Percentiles rank a stretch among this genome's conserved stretches.
Evolutionary conservation across 92 coral and sea anemone species (phyloP).

Genomic region (Paragorgia papillata): DNA sequence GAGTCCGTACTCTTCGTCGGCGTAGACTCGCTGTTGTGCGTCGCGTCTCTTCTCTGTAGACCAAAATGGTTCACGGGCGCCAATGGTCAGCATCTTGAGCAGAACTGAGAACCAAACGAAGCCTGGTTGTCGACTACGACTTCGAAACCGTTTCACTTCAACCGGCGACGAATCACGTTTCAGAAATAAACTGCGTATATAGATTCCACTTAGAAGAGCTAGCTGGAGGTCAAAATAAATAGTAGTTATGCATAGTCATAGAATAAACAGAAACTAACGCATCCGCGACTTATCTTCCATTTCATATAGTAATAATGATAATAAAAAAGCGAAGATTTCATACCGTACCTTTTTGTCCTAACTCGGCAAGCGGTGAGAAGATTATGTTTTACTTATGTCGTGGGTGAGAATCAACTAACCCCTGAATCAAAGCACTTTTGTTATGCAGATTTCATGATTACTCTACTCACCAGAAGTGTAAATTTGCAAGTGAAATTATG

Average conservation of each 20-base stretch:
- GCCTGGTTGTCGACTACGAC: neutral
- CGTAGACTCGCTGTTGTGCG: conserved; percentile 1
- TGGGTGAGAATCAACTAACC: neutral
- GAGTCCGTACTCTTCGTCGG: neutral
- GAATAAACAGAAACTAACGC: neutral
- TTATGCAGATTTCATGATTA: conserved; percentile 34
- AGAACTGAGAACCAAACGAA: neutral
- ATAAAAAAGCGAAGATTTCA: too few relatives aligned
- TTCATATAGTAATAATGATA: too few relatives aligned
- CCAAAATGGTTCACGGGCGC: neutral
- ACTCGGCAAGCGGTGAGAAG: neutral
- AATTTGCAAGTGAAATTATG: conserved; percentile 8
- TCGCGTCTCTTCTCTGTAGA: neutral
- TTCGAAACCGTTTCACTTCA: neutral
- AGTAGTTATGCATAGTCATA: neutral
- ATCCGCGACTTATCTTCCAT: neutral
- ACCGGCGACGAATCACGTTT: neutral
- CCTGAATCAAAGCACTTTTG: conserved; percentile 20
- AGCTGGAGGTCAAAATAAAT: conserved; percentile 2
- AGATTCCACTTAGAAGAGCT: conserved; percentile 6
- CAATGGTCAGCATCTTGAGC: neutral
- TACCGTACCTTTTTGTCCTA: too few relatives aligned
- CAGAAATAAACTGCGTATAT: neutral
- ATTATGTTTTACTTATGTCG: neutral
- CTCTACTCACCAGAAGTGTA: conserved; percentile 1